Evolutionary conservation across 2,797 vertebrate genomes (phyloP).

Genomic region (Tenualosa ilisha): DNA sequence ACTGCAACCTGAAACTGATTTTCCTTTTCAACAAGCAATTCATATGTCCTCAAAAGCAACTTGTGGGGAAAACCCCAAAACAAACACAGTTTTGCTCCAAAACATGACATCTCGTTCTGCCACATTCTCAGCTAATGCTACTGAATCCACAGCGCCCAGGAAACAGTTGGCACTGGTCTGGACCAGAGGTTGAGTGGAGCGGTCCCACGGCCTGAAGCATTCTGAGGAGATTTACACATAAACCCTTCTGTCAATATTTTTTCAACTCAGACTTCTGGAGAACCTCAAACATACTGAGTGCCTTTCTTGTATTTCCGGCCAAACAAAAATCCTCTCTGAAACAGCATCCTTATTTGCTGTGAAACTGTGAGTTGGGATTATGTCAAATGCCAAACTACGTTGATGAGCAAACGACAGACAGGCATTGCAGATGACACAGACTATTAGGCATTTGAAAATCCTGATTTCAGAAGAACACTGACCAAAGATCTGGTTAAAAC

Average conservation of each 20-base stretch:
- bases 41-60: neutral
- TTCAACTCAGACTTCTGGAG: neutral
- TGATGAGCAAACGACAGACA: neutral
- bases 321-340: neutral
- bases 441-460: neutral
- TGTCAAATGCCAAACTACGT: constrained; percentile 14
- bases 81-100: neutral
- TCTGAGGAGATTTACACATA: neutral
- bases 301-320: neutral
- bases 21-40: neutral
- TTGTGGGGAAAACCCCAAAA: neutral
- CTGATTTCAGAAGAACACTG: neutral
- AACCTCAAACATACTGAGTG: neutral
- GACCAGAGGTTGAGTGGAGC: neutral
- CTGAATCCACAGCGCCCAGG: neutral
- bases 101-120: neutral
- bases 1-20: neutral
- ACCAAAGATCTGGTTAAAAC: neutral
- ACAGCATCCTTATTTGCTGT: neutral
- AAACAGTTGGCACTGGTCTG: neutral
- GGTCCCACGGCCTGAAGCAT: neutral
- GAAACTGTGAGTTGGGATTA: neutral
- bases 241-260: neutral
- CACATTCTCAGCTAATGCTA: neutral
- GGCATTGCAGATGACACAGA: too few species aligned